A percentile compares a stretch with the other conserved stretches of the same genome.
Conservation (phyloP, 2,113 vertebrate species). For the Climacteris rufus region DNA sequence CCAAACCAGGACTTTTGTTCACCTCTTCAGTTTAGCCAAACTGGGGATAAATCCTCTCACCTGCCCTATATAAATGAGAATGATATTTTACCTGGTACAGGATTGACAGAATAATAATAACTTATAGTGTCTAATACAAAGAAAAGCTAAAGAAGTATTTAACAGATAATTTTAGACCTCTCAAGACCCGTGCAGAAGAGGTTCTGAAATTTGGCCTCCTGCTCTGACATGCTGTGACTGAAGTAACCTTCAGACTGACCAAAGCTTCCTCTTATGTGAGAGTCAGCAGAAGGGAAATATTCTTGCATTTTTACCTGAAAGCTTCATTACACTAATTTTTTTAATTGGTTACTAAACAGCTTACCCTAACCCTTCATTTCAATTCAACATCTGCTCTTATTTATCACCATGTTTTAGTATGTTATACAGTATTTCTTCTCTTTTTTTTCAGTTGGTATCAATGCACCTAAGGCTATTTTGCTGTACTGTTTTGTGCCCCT, state of each 20-base stretch:
- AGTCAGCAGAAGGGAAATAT: background rate
- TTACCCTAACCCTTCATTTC: background rate
- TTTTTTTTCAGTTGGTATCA: background rate
- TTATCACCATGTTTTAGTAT: background rate
- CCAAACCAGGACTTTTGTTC: background rate
- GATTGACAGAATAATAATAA: background rate
- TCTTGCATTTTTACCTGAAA: background rate
- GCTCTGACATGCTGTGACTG: background rate
- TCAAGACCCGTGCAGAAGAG: background rate
- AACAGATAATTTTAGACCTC: background rate
- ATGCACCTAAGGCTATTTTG: background rate
- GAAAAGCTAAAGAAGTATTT: background rate
- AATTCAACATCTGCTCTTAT: background rate
- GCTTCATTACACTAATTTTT: background rate
- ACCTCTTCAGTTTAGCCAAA: background rate
- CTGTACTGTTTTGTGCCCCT: background rate
- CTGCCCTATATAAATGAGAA: background rate
- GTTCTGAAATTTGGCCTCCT: background rate
- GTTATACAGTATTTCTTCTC: constrained; percentile 18
- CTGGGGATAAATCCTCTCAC: background rate
- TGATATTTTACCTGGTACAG: background rate
- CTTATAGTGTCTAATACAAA: background rate
- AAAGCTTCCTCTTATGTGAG: background rate
- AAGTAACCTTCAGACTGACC: background rate
- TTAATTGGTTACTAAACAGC: background rate